A percentile compares a stretch with the other conserved stretches of the same genome.
These are phyloP conservation scores for Lepidiolamprologus cunningtoni DNA, from an alignment of 2,113 vertebrate genomes.

Conservation along the genomic window DNA sequence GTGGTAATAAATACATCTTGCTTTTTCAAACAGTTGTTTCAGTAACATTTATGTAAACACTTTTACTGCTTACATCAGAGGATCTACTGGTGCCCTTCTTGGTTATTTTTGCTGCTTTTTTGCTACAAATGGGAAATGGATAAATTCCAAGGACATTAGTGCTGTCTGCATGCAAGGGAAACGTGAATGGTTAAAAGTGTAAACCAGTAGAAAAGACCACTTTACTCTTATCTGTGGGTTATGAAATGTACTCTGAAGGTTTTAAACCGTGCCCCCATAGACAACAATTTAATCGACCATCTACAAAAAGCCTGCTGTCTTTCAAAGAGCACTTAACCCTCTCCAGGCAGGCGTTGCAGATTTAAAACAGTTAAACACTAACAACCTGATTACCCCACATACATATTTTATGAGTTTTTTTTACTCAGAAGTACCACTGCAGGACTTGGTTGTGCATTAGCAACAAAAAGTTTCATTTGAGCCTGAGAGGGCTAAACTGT, in stretches of 20 bases:
- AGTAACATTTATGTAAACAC: background rate
- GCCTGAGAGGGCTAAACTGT: background rate
- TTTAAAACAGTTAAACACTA: background rate
- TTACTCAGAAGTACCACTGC: background rate
- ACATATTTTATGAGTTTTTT: background rate
- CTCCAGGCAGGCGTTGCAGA: background rate
- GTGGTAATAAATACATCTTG: background rate
- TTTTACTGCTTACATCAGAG: background rate
- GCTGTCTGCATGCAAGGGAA: background rate
- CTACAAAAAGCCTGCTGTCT: background rate
- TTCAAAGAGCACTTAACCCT: background rate
- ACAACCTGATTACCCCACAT: background rate
- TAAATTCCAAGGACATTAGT: background rate
- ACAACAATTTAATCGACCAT: background rate
- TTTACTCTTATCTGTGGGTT: background rate
- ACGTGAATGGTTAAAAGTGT: background rate
- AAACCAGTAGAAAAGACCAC: background rate
- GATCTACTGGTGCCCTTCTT: background rate
- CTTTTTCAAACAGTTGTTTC: background rate
- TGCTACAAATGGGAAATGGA: background rate
- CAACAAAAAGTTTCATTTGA: background rate
- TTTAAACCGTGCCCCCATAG: background rate
- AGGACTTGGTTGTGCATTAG: background rate
- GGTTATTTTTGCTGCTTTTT: background rate
- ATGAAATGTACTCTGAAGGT: background rate